Evolutionary conservation across 1,140 invertebrate genomes (phyloP), one percentile per base, ranked within the genome.

Genomic region (Macrocentrus cingulum): DNA sequence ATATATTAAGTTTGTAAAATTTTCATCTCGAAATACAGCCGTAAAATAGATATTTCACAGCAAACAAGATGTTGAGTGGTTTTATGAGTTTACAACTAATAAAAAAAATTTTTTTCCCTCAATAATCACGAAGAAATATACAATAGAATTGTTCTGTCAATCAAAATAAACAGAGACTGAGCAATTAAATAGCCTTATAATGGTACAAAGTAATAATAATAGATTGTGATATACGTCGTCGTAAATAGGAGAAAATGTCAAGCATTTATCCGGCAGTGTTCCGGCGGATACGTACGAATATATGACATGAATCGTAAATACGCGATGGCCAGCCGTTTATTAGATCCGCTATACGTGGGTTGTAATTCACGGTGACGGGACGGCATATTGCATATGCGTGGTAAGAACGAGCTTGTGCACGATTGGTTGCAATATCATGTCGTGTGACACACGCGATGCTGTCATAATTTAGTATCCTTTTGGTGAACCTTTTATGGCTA

Each of bases 261-360:
- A 62, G 54, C 45, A 58, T 62, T 62, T 60, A 50, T 32, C 36
- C 19, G 37, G 37, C 50, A 44, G 36, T 34, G 60, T 64, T 64
- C 63, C 63, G 57, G 56, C 63, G 63, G 63, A 65, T 60, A 62
- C 41, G 51, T 54, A 46, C 44, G 42, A 45, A 59, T 56, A n/a
- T n/a, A 61, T 59, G 48, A 64, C 63, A 61, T 56, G 46, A 57
- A 58, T 64, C 49, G 42, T 44, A 58, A 60, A 54, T 59, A n/a
- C n/a, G 50, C 51, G 41, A 58, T 54, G 41, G 18, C 32, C 46
- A 45, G 49, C 20, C 46, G 53, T 65, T 65, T 60, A 65, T 62
- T 65, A 65, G 63, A 60, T 60, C 34, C 63, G 60, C 60, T 52
- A 58, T 39, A 56, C 48, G 53, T 49, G 55, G 53, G 41, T 51